These are phyloP conservation scores for Elephantulus edwardii DNA, from an alignment of 2,113 vertebrate genomes.

Conservation along the genomic window DNA sequence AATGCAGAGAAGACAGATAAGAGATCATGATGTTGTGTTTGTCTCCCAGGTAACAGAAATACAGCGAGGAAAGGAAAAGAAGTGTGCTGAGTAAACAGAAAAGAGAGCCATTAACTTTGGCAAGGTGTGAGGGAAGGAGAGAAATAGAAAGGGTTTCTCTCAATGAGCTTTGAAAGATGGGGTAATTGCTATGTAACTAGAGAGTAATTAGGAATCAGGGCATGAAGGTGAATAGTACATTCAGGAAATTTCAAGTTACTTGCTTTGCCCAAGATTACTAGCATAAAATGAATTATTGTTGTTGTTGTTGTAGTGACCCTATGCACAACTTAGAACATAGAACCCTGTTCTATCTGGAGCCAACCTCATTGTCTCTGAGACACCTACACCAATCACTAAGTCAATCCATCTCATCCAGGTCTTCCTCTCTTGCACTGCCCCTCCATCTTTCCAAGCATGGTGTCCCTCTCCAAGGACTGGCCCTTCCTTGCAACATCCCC, in stretches of 20 bases:
- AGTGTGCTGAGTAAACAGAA: not conserved
- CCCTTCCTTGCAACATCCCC: too few relatives aligned
- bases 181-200: not conserved
- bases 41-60: not conserved
- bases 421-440: too few relatives aligned
- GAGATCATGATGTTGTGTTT: not conserved
- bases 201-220: not conserved
- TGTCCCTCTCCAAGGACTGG: too few relatives aligned
- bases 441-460: too few relatives aligned
- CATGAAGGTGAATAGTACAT: not conserved
- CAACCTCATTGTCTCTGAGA: too few relatives aligned
- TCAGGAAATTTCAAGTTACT: not conserved
- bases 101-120: not conserved
- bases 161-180: not conserved
- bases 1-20: not conserved
- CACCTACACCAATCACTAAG: too few relatives aligned
- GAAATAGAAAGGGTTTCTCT: not conserved
- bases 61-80: not conserved
- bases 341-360: too few relatives aligned
- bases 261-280: not conserved
- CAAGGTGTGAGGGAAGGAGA: not conserved
- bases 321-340: too few relatives aligned
- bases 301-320: too few relatives aligned
- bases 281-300: not conserved
- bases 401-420: too few relatives aligned